Base-by-base conservation (phyloP, 2,888 invertebrate species). In the Eristalis arbustorum region DNA sequence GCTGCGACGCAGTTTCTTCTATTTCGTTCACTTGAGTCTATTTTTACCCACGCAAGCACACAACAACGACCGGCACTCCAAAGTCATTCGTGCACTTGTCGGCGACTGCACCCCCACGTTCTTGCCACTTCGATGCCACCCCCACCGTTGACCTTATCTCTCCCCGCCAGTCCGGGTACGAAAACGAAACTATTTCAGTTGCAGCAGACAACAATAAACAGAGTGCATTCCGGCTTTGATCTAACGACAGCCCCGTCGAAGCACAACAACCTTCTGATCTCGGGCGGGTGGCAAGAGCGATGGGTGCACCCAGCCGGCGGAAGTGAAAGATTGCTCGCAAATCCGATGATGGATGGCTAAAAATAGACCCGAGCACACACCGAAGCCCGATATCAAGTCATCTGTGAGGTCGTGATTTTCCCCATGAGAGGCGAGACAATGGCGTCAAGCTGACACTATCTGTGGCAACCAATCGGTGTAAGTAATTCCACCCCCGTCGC, bases 71-170 rank as follows among this genome's bases (percentile, higher is more conserved):
- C 63, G 34, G 34, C 59, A 59, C 34, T 78, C 72, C 78, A 78
- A 72, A 78, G 78, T 59, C 78, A 11, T 72, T 59, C 18, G 8
- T 78, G 63, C 69, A 69, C 37, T 77, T 69, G 61, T 59, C 61
- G 61, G 10, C 13, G 61, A 61, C 14, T 28, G 61, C 42, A 42
- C 42, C 42, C 42, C 42, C 42, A 42, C 49, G 49, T 18, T 49
- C 4, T n/a, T 18, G 49, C 4, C n/a, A 18, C 18, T 49, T 25
- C 31, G 37, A 13, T 28, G 59, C n/a, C 14, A 37, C 18, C 74
- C 37, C 37, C 74, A 75, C 57, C 57, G 10, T 14, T 68, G 68
- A 71, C 71, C 71, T 71, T 40, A 40, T 37, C 8, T 25, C 13
- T 68, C 59, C 42, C 22, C 61, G 28, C 61, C 22, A 23, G 14